Evolutionary conservation across 2,797 vertebrate genomes (phyloP).

Genomic region (Dicrostonyx torquatus): DNA sequence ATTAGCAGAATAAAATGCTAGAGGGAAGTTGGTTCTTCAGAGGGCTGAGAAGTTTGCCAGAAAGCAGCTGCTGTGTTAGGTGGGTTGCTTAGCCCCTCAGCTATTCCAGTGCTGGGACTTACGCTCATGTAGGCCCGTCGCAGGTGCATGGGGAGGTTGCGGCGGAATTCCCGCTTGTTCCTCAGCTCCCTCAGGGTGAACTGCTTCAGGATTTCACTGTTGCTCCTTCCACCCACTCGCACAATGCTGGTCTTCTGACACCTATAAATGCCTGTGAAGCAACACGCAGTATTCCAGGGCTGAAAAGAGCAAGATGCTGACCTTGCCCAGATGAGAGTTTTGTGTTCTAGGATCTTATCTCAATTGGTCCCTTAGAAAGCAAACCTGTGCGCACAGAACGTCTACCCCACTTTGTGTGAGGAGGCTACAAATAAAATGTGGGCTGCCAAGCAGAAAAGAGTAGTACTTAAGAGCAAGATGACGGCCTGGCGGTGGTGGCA

Average conservation of each 20-base stretch:
- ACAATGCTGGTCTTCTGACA: slow-evolving; percentile 91
- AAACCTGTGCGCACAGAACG: neutral
- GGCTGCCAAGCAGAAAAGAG: neutral
- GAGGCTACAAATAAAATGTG: neutral
- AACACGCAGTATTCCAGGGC: slow-evolving; percentile 6
- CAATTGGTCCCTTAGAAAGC: neutral
- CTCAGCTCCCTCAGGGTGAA: slow-evolving; percentile 92
- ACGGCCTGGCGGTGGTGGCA: neutral
- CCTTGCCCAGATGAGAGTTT: neutral
- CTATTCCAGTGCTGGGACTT: slow-evolving; percentile 52
- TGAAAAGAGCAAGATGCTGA: neutral
- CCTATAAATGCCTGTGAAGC: slow-evolving; percentile 89
- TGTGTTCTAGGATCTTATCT: neutral
- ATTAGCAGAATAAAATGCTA: neutral
- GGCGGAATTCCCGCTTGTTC: slow-evolving; percentile 74
- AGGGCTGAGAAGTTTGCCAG: neutral
- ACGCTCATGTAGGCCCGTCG: slow-evolving; percentile 86
- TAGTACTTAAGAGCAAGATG: neutral
- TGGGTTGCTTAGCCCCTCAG: neutral
- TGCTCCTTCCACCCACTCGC: slow-evolving; percentile 94
- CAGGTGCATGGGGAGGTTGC: slow-evolving; percentile 84
- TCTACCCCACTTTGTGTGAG: neutral
- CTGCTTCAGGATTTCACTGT: slow-evolving; percentile 90
- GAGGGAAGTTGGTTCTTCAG: neutral
- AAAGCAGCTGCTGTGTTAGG: neutral